Evolutionary conservation across 92 coral and sea anemone species (phyloP), one percentile per base, ranked within the genome.

Genomic region (Siderastrea radians): DNA sequence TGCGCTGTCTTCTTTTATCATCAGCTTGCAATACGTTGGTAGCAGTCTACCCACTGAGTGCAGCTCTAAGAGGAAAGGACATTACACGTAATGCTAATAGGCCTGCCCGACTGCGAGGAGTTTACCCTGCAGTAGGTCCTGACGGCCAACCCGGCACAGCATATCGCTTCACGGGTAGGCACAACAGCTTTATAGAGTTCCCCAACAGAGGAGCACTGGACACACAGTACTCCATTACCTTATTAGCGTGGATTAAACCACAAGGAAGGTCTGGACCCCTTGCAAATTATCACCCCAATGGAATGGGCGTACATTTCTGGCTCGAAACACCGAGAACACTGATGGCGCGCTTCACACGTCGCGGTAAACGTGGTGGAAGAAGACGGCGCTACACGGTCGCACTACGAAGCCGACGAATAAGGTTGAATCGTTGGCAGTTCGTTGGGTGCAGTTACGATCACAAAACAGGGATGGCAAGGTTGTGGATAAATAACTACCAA

Each of bases 121-220:
- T 93, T 38, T 78, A 59, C 46, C 90, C 88, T 7, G 96, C 87
- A 2, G 68, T 71, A 15, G 98, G 98, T 4, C 98, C 98, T 13
- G 93, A 95, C 85, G 93, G 93, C 17, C 45, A 72, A 16, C 92
- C 87, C 0, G 90, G 93, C 2, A 78, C 88, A 54, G 81, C 98
- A 43, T 71, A 86, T 59, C 79, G 84, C 66, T 95, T 95, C 92
- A 84, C 73, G 11, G 98, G 98, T 38, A 88, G 81, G 69, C 90
- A 88, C 6, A 85, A 91, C 90, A 93, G 96, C 83, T 95, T 68
- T 68, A 89, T 95, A 12, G 89, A 87, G 77, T 86, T 95, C 84
- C 98, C 98, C 12, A 95, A 95, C 75, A 86, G 91, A 49, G 96
- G 96, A 38, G 86, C 90, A 38, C 90, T 95, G 17, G 98, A 95